Conservation (phyloP, 2,888 invertebrate species). For the Palloptera scutellata region DNA sequence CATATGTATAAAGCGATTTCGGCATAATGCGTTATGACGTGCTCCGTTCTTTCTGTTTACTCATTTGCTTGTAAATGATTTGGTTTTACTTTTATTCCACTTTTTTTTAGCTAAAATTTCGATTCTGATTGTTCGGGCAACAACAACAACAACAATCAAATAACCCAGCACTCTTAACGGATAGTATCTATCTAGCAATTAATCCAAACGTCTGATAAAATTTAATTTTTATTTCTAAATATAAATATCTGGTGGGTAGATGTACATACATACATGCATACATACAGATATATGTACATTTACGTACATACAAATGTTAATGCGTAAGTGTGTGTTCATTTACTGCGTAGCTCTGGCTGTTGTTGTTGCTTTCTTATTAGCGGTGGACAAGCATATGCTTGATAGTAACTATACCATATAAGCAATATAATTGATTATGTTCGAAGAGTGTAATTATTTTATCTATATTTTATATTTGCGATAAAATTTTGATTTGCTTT, state of each 20-base stretch:
- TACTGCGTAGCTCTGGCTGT: neutral
- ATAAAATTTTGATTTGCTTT: conserved; percentile 24
- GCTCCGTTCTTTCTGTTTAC: too few species aligned
- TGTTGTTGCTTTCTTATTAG: neutral
- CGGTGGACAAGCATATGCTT: conserved; percentile 37
- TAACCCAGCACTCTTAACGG: too few species aligned
- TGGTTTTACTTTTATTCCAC: conserved; percentile 6
- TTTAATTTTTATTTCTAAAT: conserved; percentile 43
- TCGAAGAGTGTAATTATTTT: conserved; percentile 55
- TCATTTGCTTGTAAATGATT: too few species aligned
- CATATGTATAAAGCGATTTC: too few species aligned
- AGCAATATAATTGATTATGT: conserved; percentile 58
- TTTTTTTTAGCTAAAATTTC: conserved; percentile 32
- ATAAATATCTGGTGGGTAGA: neutral
- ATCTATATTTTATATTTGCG: conserved; percentile 41
- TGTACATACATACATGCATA: conserved; percentile 1
- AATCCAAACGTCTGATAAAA: conserved; percentile 57
- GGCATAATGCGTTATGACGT: too few species aligned
- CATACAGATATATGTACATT: too few species aligned
- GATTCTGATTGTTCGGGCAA: conserved; percentile 5
- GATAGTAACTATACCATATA: conserved; percentile 49
- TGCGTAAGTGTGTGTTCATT: neutral
- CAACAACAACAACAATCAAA: conserved; percentile 21
- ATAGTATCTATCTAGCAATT: conserved; percentile 49
- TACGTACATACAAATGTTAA: neutral